Evolutionary conservation across 2,113 vertebrate genomes (phyloP), one percentile per base, ranked within the genome.

Genomic region (Neopipo cinnamomea): DNA sequence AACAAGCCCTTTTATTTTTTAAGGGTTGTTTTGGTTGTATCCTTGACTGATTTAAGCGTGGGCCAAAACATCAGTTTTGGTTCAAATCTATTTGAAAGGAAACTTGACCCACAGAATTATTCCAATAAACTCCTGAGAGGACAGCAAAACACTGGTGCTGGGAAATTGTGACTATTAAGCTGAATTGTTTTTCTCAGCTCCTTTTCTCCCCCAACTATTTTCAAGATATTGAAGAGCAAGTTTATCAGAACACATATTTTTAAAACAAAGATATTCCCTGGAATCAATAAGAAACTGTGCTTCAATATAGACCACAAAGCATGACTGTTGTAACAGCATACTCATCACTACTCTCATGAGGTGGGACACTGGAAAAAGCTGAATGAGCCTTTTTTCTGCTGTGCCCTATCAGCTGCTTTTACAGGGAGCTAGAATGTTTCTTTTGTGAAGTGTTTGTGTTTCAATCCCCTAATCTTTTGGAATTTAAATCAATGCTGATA

Each of bases 391-490:
- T 73, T 93, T 80, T 91, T 49, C n/a, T 41, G 11, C 84, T 33
- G 18, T 87, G 28, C 71, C 47, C 52, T 52, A 11, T 67, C n/a
- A 12, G 39, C 44, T 86, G 79, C 49, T 87, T 94, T 88, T 68
- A 66, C 15, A 12, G 56, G 47, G 33, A 74, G 33, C 39, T 91
- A 44, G 44, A 86, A 77, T 44, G 44, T 77, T 89, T 89, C 75
- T 92, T 91, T 86, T 80, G 75, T 94, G 44, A 91, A 88, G 49
- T 41, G 9, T 74, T 75, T 81, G 22, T 93, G 46, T 86, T 92
- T 94, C 52, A 92, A 3, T 86, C 52, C 44, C 33, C 23, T 75
- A 44, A 41, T 84, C 72, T 93, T 91, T 72, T 65, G 73, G 37
- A 68, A 84, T 91, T 86, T 67, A 65, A 59, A 73, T 88, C 28